Evolutionary conservation across 1,140 invertebrate species (phyloP).

Genomic region (Frieseomelitta varia): DNA sequence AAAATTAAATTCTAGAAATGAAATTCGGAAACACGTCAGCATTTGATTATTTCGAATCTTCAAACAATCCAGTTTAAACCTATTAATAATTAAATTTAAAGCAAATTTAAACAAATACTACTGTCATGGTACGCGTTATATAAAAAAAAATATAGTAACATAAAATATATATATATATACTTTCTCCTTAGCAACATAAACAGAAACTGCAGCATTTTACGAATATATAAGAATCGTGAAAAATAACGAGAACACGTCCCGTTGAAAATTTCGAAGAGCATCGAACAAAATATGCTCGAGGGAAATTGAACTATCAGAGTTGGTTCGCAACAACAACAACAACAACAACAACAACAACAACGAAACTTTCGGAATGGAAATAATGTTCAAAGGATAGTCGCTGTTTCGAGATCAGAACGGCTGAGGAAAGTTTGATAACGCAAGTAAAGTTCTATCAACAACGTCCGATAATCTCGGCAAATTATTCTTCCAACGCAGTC

Average conservation of each 20-base stretch:
- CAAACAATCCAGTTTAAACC: not conserved
- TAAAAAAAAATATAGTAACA: not conserved
- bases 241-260: not conserved
- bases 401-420: not conserved
- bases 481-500: constrained; percentile 17
- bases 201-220: not conserved
- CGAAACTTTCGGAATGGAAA: constrained; percentile 21
- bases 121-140: not conserved
- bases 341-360: not conserved
- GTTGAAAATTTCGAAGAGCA: not conserved
- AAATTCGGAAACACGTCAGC: not conserved
- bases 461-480: constrained; percentile 11
- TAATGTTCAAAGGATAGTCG: constrained; percentile 12
- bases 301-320: not conserved
- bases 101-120: not conserved
- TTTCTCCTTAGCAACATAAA: too few relatives aligned
- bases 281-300: not conserved
- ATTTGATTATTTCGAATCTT: not conserved
- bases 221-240: not conserved
- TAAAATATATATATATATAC: not conserved
- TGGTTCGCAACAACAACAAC: not conserved
- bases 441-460: constrained; percentile 29
- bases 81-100: not conserved
- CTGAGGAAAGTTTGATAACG: constrained; percentile 31
- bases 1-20: not conserved